Conservation (phyloP, 2,797 vertebrate genomes). For the Pseudochromis fuscus region DNA sequence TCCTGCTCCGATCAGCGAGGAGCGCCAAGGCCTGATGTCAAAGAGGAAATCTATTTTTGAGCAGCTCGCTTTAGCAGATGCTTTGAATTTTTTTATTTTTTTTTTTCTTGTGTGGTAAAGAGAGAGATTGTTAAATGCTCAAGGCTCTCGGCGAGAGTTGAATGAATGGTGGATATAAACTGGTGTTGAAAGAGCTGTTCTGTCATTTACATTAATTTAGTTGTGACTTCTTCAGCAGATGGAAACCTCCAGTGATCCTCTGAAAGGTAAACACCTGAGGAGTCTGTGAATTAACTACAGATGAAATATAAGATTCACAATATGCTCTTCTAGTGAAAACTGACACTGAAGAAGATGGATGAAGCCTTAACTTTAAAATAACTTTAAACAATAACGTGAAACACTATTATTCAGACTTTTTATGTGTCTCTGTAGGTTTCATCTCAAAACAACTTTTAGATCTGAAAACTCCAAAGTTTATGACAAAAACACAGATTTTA, state of each 20-base stretch:
- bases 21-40: slow-evolving; percentile 10
- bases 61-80: slow-evolving; percentile 24
- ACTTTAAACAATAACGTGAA: no score
- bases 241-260: slow-evolving; percentile 24
- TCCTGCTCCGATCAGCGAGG: slow-evolving; percentile 19
- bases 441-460: no score
- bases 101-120: slow-evolving; percentile 3
- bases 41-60: slow-evolving; percentile 30
- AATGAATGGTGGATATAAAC: slow-evolving; percentile 1
- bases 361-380: no score
- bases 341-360: background rate
- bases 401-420: no score
- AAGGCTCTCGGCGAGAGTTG: background rate
- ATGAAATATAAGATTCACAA: slow-evolving; percentile 12
- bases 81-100: no score
- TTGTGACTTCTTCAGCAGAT: slow-evolving; percentile 28
- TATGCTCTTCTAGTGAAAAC: background rate
- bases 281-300: background rate
- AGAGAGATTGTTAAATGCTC: slow-evolving; percentile 16
- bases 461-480: no score
- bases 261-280: slow-evolving; percentile 14
- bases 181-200: slow-evolving; percentile 31
- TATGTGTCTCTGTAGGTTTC: no score
- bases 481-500: no score
- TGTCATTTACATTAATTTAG: slow-evolving; percentile 32